Percentiles rank a stretch among this genome's conserved stretches.
Conservation (phyloP, 2,113 vertebrate genomes). For the Xiphophorus maculatus region DNA sequence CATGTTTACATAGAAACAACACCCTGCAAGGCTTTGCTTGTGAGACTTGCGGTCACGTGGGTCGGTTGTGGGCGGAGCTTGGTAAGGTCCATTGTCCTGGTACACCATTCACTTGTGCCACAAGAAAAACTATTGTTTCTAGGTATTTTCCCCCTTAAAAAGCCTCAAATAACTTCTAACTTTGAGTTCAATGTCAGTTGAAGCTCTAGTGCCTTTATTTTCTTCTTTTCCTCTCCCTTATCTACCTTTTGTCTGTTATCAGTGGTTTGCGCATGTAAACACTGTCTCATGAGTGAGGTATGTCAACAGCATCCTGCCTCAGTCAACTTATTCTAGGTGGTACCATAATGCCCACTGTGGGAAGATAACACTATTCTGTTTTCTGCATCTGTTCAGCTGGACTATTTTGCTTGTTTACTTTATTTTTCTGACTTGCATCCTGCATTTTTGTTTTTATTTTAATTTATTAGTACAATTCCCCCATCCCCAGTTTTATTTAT, state of each 20-base stretch:
- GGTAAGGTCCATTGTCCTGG: neutral
- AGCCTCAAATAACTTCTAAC: slow-evolving; percentile 23
- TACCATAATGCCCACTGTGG: slow-evolving; percentile 16
- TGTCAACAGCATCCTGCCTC: slow-evolving; percentile 53
- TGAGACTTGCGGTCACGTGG: too few species aligned
- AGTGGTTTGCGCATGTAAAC: slow-evolving; percentile 58
- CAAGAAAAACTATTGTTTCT: slow-evolving; percentile 15
- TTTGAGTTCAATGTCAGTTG: slow-evolving; percentile 61
- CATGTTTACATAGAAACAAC: too few species aligned
- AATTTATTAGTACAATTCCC: neutral
- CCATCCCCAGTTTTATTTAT: neutral
- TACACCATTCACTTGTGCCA: neutral
- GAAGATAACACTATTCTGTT: slow-evolving; percentile 36
- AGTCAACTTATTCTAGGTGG: slow-evolving; percentile 56
- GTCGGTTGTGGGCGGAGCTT: too few species aligned
- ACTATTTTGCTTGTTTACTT: slow-evolving; percentile 13
- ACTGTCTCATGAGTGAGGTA: slow-evolving; percentile 64
- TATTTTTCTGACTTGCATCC: slow-evolving; percentile 3
- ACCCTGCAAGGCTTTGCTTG: too few species aligned
- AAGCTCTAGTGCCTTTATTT: slow-evolving; percentile 57
- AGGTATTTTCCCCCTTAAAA: slow-evolving; percentile 36
- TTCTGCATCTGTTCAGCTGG: slow-evolving; percentile 14
- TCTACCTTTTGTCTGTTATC: slow-evolving; percentile 68
- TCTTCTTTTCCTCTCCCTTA: slow-evolving; percentile 66
- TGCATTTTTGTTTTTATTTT: neutral